These are phyloP conservation scores for Rhamphomyia laevipes DNA, from an alignment of 2,888 invertebrate species.

Conservation along the genomic window DNA sequence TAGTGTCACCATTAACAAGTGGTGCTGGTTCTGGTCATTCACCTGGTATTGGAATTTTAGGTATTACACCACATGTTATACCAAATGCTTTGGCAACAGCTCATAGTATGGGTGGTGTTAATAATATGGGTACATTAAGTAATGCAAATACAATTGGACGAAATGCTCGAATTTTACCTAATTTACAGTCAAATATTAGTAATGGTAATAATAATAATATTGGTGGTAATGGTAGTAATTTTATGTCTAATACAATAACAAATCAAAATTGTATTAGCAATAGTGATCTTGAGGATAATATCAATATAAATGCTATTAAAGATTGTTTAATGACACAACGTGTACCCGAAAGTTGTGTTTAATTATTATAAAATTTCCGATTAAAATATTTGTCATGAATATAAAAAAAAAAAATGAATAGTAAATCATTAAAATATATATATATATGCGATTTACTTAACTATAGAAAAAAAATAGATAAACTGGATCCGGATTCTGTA, in stretches of 20 bases:
- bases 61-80: conserved; percentile 26
- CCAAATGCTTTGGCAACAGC: conserved; percentile 18
- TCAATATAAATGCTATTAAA: conserved; percentile 78
- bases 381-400: too few relatives aligned
- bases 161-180: background rate
- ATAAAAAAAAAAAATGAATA: too few relatives aligned
- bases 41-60: conserved; percentile 18
- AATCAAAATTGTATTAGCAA: background rate
- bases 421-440: too few relatives aligned
- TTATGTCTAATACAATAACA: background rate
- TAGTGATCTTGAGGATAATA: conserved; percentile 39
- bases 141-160: conserved; percentile 3
- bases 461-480: too few relatives aligned
- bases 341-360: conserved; percentile 81
- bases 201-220: background rate
- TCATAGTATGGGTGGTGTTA: background rate
- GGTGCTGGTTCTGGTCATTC: conserved; percentile 14
- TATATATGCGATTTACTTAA: too few relatives aligned
- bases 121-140: background rate
- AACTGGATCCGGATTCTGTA: too few relatives aligned
- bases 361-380: conserved; percentile 27
- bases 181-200: background rate
- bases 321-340: conserved; percentile 77
- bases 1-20: conserved; percentile 7
- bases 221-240: conserved; percentile 9